Base-by-base conservation (phyloP, 2,113 vertebrate genomes). In the Daphoenositta chrysoptera region DNA sequence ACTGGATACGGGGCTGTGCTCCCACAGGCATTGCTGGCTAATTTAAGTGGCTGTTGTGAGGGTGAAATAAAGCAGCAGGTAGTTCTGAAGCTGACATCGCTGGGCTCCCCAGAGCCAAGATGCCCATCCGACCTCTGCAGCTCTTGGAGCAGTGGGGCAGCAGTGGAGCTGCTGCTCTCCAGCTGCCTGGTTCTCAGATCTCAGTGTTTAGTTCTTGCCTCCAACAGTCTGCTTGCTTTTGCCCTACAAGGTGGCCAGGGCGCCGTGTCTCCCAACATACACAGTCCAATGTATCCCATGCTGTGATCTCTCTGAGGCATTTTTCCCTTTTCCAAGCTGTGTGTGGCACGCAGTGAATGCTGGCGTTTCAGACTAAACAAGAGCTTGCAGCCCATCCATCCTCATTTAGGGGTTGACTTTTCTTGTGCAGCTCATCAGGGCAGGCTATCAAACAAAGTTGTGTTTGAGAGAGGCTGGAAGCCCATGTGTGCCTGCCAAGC, bases 181-280 rank as follows among this genome's bases (percentile, higher is more conserved):
- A 17, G 21, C 9, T 26, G 15, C 51, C 35, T 23, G 13, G 13
- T n/a, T 71, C 69, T 44, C 68, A 22, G 6, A 14, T 31, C 30
- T 61, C 19, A 17, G 4, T 23, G 20, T 82, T 56, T 37, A n/a
- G 13, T 13, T 22, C 39, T 83, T 53, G 57, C 13, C 17, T 61
- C 54, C 64, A 33, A 76, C 13, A 42, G 17, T 14, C 23, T 79
- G 22, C 26, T 82, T 54, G 28, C 16, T 79, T 87, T 85, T 44
- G n/a, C 10, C 24, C 33, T 61, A 1, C 3, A 15, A 66, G 22
- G 18, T 12, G 20, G 15, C 53, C 31, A 28, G 8, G 61, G 19
- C 39, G 33, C 3, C 0, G 0, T 20, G 35, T 58, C n/a, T 50
- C 30, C 16, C 33, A 63, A 4, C 9, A 39, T 7, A 11, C 2